Evolutionary conservation across 2,888 invertebrate genomes (phyloP).

Genomic region (Hanleya hanleyi): DNA sequence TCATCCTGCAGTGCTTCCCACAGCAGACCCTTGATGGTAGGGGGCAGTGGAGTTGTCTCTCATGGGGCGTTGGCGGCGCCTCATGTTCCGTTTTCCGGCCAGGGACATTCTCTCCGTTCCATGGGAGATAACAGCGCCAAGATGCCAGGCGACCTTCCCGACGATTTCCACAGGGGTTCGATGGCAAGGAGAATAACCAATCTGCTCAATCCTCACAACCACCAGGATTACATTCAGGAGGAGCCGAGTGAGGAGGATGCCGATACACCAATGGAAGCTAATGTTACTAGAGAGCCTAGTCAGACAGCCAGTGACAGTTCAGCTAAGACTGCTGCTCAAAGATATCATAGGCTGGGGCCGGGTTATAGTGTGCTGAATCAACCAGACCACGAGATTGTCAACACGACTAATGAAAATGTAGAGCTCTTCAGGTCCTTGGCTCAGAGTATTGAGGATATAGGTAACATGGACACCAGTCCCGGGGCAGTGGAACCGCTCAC

Average conservation of each 20-base stretch:
- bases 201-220: constrained; percentile 48
- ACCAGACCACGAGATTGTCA: constrained; percentile 36
- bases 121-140: not conserved
- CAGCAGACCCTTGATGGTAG: constrained; percentile 4
- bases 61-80: constrained; percentile 30
- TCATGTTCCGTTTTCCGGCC: constrained; percentile 51
- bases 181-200: constrained; percentile 48
- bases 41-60: constrained; percentile 50
- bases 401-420: constrained; percentile 44
- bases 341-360: constrained; percentile 61
- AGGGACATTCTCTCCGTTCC: constrained; percentile 50
- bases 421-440: constrained; percentile 55
- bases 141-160: constrained; percentile 23
- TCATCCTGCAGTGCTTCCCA: not conserved
- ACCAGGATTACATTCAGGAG: constrained; percentile 53
- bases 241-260: constrained; percentile 37
- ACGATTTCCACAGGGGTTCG: constrained; percentile 8
- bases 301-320: not conserved
- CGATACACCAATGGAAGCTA: not conserved
- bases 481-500: no score
- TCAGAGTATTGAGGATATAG: constrained; percentile 4
- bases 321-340: not conserved
- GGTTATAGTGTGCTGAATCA: constrained; percentile 61
- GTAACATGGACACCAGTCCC: not conserved
- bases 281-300: not conserved